Evolutionary conservation across 2,888 invertebrate genomes (phyloP).

Genomic region (Allacma fusca): DNA sequence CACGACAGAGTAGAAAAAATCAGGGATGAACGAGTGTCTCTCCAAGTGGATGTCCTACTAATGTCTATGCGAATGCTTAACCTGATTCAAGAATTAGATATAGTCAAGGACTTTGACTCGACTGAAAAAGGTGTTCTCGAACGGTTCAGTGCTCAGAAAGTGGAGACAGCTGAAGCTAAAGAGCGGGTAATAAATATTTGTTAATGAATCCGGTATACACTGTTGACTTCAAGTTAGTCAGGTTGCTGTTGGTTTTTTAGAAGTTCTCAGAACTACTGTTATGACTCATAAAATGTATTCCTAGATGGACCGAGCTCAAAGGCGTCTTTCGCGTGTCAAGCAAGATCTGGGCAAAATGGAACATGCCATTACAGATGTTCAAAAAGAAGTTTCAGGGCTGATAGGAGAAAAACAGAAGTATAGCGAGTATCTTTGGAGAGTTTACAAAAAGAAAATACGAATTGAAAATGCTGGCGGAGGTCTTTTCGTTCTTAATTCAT

Average conservation of each 20-base stretch:
- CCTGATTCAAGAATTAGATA: constrained; percentile 77
- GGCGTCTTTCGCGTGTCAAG: constrained; percentile 68
- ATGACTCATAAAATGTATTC: not conserved
- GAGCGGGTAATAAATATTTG: constrained; percentile 42
- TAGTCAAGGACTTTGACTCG: constrained; percentile 77
- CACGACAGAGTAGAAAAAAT: constrained; percentile 72
- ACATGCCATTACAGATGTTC: constrained; percentile 67
- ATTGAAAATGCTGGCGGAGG: constrained; percentile 70
- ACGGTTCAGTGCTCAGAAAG: constrained; percentile 64
- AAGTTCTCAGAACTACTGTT: not conserved
- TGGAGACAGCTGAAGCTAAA: constrained; percentile 50
- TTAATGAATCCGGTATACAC: too few species aligned
- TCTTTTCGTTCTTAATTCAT: not conserved
- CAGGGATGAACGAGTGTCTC: constrained; percentile 69
- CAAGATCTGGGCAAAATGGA: constrained; percentile 65
- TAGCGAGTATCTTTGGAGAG: constrained; percentile 77
- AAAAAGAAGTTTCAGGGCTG: constrained; percentile 69
- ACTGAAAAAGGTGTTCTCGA: constrained; percentile 73
- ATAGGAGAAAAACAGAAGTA: constrained; percentile 76
- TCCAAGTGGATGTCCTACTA: constrained; percentile 70
- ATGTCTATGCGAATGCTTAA: constrained; percentile 69
- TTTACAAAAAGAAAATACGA: constrained; percentile 84
- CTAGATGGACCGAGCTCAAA: constrained; percentile 62
- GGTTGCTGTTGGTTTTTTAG: not conserved
- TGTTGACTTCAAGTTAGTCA: too few species aligned